Conservation (phyloP, 2,113 vertebrate species). For the Campylomormyrus numenius region DNA sequence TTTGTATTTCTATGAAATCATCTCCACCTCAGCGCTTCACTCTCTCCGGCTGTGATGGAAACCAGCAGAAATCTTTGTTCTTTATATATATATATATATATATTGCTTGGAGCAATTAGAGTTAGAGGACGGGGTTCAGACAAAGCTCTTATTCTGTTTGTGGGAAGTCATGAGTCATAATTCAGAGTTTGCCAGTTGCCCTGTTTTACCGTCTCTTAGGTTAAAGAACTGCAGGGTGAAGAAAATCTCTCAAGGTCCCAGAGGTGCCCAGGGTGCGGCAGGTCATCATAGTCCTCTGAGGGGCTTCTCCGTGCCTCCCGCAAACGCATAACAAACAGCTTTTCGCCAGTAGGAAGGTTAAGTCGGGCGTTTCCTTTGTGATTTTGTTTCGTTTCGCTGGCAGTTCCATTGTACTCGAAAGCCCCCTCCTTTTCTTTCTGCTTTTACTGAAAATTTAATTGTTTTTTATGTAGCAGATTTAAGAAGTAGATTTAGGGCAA, state of each 20-base stretch:
- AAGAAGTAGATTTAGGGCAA: not conserved
- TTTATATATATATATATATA: not conserved
- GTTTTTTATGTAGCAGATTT: not conserved
- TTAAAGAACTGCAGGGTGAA: not conserved
- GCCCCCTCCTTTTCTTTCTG: not conserved
- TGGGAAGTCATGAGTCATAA: not conserved
- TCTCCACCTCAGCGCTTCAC: not conserved
- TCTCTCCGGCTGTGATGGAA: not conserved
- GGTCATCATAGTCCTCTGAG: not conserved
- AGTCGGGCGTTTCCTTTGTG: not conserved
- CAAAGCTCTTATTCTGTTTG: not conserved
- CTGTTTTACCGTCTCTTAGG: not conserved
- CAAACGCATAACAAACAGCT: not conserved
- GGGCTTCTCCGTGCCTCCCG: not conserved
- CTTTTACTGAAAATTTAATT: not conserved
- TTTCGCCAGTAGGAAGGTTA: not conserved
- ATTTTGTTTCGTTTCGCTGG: not conserved
- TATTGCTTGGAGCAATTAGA: not conserved
- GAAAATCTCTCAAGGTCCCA: not conserved
- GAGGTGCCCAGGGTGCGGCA: not conserved
- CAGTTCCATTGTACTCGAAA: not conserved
- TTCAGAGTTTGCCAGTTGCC: not conserved
- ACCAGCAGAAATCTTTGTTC: not conserved
- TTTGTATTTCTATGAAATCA: not conserved
- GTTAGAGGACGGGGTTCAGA: not conserved